Percentiles rank a stretch among this genome's conserved stretches.
Conservation (phyloP, 2,888 invertebrate genomes). For the Apamea epomidion region DNA sequence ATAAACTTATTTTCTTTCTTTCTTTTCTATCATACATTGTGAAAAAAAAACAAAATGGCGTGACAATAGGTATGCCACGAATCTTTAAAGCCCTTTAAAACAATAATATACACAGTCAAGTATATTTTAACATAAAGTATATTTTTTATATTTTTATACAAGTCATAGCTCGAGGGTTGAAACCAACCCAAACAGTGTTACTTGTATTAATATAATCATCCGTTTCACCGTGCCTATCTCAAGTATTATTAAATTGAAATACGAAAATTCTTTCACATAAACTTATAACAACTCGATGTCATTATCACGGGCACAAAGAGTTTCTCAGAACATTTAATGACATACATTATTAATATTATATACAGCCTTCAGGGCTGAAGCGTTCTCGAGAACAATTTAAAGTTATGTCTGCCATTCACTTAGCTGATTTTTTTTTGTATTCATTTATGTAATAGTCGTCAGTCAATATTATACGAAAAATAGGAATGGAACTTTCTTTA, state of each 20-base stretch:
- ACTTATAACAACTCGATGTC: constrained; percentile 37
- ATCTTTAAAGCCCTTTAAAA: background rate
- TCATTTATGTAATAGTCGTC: no score
- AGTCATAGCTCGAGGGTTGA: constrained; percentile 9
- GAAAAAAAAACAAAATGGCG: background rate
- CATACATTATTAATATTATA: constrained; percentile 27
- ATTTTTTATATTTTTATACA: no score
- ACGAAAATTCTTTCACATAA: constrained; percentile 28
- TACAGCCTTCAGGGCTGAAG: constrained; percentile 11
- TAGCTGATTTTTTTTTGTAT: background rate
- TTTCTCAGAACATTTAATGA: constrained; percentile 39
- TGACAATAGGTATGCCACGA: no score
- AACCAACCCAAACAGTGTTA: constrained; percentile 36
- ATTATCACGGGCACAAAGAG: constrained; percentile 35
- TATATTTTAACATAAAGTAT: no score
- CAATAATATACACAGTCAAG: background rate
- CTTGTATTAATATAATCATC: constrained; percentile 15
- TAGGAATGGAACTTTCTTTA: background rate
- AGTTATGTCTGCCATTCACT: background rate
- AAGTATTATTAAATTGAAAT: constrained; percentile 24
- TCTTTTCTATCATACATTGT: no score
- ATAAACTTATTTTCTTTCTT: no score
- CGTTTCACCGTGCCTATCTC: background rate
- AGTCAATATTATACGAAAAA: background rate
- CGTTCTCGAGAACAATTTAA: background rate